Conservation (phyloP, 2,888 invertebrate species). For the Onthophagus sagittarius region DNA sequence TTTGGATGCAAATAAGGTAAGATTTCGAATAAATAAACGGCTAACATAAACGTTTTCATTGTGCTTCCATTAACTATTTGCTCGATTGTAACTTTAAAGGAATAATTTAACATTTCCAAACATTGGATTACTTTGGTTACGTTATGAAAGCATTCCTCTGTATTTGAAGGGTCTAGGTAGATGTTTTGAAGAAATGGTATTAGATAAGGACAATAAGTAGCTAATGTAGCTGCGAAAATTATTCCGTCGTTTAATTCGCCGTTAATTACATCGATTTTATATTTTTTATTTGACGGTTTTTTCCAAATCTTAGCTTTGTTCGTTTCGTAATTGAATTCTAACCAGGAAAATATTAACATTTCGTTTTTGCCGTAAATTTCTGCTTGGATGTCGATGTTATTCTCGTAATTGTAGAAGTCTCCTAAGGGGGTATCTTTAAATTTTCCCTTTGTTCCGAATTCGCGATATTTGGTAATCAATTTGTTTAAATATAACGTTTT, state of each 20-base stretch:
- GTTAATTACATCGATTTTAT: conserved; percentile 46
- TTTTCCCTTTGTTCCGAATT: background rate
- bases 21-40: conserved; percentile 51
- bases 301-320: conserved; percentile 31
- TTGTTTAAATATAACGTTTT: background rate
- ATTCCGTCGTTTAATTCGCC: conserved; percentile 55
- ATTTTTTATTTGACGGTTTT: background rate
- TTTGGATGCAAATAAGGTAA: conserved; percentile 54
- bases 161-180: conserved; percentile 45
- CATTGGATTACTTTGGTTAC: conserved; percentile 54
- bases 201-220: conserved; percentile 59
- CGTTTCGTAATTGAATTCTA: conserved; percentile 44
- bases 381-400: background rate
- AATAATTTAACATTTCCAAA: conserved; percentile 54
- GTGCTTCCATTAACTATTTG: conserved; percentile 55
- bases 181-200: conserved; percentile 48
- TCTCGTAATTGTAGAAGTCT: background rate
- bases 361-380: conserved; percentile 32
- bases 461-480: background rate
- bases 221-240: conserved; percentile 54
- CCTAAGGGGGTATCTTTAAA: background rate
- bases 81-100: conserved; percentile 53
- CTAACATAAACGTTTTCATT: conserved; percentile 58
- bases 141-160: conserved; percentile 55
- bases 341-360: conserved; percentile 46